Evolutionary conservation across 2,113 vertebrate genomes (phyloP).

Genomic region (Telmatochromis bifrenatus): DNA sequence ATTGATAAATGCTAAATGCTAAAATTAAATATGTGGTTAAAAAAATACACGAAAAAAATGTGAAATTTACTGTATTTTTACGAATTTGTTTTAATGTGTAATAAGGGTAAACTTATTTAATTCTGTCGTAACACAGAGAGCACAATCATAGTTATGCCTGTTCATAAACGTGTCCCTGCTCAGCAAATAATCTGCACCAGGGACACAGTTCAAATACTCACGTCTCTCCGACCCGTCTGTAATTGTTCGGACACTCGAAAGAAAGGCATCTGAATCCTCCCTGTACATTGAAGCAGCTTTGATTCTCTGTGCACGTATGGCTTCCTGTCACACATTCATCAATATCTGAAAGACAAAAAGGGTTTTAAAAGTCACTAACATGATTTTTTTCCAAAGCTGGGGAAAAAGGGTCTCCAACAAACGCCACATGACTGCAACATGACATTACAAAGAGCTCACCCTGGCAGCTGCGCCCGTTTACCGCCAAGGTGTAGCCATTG

Average conservation of each 20-base stretch:
- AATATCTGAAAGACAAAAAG: conserved; percentile 70
- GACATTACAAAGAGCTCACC: conserved; percentile 65
- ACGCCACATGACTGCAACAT: neutral
- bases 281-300: conserved; percentile 97
- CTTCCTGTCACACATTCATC: conserved; percentile 88
- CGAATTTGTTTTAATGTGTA: neutral
- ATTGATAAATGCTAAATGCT: neutral
- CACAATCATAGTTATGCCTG: neutral
- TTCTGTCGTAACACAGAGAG: neutral
- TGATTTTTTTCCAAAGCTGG: neutral
- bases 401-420: neutral
- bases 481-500: conserved; percentile 80
- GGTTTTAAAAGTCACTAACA: neutral
- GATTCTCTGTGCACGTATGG: conserved; percentile 83
- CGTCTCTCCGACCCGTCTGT: conserved; percentile 83
- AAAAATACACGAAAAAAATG: neutral
- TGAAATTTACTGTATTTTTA: neutral
- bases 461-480: conserved; percentile 93
- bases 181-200: neutral
- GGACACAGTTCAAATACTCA: conserved; percentile 71
- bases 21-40: neutral
- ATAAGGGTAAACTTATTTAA: neutral
- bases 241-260: conserved; percentile 86
- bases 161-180: neutral
- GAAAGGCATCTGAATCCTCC: conserved; percentile 86